Evolutionary conservation across 2,888 invertebrate species (phyloP).

Genomic region (Nezara viridula): DNA sequence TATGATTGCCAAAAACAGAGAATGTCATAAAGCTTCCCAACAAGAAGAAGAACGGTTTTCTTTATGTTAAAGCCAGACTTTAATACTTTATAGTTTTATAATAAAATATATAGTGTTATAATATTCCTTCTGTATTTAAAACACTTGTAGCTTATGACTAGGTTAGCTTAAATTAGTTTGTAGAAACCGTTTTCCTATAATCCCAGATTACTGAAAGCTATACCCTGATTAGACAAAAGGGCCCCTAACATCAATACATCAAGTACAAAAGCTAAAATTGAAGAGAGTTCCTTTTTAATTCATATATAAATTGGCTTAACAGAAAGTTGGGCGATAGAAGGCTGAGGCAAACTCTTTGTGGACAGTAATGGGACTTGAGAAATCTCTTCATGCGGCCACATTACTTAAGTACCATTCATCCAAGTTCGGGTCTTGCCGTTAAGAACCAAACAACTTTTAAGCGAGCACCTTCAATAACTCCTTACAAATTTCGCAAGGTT

Average conservation of each 20-base stretch:
- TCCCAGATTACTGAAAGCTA: neutral
- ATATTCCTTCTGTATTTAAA: too few species aligned
- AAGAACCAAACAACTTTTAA: neutral
- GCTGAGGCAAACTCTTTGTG: neutral
- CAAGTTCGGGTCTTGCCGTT: neutral
- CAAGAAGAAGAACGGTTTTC: too few species aligned
- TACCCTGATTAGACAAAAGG: neutral
- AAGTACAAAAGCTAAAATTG: neutral
- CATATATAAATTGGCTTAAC: neutral
- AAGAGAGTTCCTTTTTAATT: neutral
- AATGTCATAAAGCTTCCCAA: too few species aligned
- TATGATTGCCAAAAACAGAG: too few species aligned
- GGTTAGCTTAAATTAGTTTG: too few species aligned
- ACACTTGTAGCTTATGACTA: too few species aligned
- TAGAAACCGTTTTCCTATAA: neutral
- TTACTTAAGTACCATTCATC: neutral
- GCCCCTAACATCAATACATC: neutral
- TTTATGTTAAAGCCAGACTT: too few species aligned
- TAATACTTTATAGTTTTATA: too few species aligned
- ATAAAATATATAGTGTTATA: too few species aligned
- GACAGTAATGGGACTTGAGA: slow-evolving; percentile 5
- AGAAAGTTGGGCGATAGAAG: neutral
- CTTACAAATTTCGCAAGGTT: neutral
- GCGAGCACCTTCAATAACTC: neutral
- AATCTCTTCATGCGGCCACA: neutral